Conservation (phyloP, 2,888 invertebrate species). For the Anagyrus pseudococci region DNA sequence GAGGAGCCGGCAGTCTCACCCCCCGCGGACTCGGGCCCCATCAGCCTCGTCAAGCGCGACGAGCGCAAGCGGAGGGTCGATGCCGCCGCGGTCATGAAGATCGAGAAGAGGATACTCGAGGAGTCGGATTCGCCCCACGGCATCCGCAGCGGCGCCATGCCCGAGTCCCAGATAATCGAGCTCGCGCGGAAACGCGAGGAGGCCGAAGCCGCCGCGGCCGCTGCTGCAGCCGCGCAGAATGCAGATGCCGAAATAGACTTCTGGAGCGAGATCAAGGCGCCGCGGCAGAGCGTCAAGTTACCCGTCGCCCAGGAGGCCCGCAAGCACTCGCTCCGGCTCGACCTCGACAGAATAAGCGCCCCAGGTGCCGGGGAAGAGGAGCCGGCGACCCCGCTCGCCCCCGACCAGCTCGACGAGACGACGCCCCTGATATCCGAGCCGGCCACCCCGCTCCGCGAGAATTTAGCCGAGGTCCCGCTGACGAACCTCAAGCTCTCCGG, state of each 20-base stretch:
- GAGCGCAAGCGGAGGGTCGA: slow-evolving; percentile 25
- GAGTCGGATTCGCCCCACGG: slow-evolving; percentile 32
- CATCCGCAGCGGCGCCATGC: slow-evolving; percentile 26
- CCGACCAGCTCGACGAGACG: not conserved
- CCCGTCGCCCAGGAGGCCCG: slow-evolving; percentile 4
- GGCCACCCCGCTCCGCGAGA: not conserved
- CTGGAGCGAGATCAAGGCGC: slow-evolving; percentile 55
- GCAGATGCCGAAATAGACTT: slow-evolving; percentile 53
- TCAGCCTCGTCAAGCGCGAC: not conserved
- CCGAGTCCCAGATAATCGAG: slow-evolving; percentile 19
- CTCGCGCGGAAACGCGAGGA: slow-evolving; percentile 9
- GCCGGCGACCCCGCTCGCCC: slow-evolving; percentile 7
- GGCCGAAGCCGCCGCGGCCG: not conserved
- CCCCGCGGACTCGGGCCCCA: not conserved
- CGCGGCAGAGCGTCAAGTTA: slow-evolving; percentile 46
- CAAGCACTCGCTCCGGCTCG: slow-evolving; percentile 14
- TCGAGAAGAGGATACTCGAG: slow-evolving; percentile 32
- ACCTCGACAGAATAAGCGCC: not conserved
- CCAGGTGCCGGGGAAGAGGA: not conserved
- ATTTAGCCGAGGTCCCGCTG: not conserved
- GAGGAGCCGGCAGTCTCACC: slow-evolving; percentile 17
- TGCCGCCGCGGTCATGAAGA: slow-evolving; percentile 28
- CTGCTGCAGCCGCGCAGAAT: not conserved
- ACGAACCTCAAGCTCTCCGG: not conserved
- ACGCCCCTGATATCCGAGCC: slow-evolving; percentile 8